Evolutionary conservation across 2,888 invertebrate genomes (phyloP).

Genomic region (Drosophila kokeensis): DNA sequence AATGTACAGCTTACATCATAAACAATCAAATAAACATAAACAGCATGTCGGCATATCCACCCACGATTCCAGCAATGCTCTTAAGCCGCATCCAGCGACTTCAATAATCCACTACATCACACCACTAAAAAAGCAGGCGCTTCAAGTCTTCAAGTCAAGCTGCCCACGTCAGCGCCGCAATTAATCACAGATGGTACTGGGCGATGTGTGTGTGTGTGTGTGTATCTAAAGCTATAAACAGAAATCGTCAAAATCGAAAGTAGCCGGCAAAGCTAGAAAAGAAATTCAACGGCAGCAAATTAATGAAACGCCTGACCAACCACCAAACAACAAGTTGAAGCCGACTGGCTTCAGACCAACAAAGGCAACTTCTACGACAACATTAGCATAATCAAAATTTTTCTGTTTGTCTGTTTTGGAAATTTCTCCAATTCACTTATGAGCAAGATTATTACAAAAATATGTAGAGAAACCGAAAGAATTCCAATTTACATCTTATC

Average conservation of each 20-base stretch:
- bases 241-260: slow-evolving; percentile 51
- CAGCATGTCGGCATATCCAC: neutral
- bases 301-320: slow-evolving; percentile 46
- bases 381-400: slow-evolving; percentile 68
- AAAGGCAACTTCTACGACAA: slow-evolving; percentile 9
- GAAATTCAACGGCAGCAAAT: slow-evolving; percentile 47
- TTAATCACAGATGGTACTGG: slow-evolving; percentile 35
- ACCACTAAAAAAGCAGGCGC: slow-evolving; percentile 22
- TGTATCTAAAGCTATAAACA: slow-evolving; percentile 46
- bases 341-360: slow-evolving; percentile 7
- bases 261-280: slow-evolving; percentile 43
- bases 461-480: slow-evolving; percentile 30
- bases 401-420: slow-evolving; percentile 16
- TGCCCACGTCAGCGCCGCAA: slow-evolving; percentile 46
- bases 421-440: slow-evolving; percentile 30
- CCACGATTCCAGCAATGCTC: slow-evolving; percentile 2
- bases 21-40: neutral
- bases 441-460: slow-evolving; percentile 51
- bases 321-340: slow-evolving; percentile 21
- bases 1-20: neutral
- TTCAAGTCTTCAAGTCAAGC: slow-evolving; percentile 8
- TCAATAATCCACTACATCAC: slow-evolving; percentile 36
- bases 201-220: neutral
- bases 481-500: slow-evolving; percentile 29
- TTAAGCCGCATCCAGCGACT: slow-evolving; percentile 1